Evolutionary conservation across 1,140 invertebrate genomes (phyloP).

Genomic region (Saccostrea glomerata): DNA sequence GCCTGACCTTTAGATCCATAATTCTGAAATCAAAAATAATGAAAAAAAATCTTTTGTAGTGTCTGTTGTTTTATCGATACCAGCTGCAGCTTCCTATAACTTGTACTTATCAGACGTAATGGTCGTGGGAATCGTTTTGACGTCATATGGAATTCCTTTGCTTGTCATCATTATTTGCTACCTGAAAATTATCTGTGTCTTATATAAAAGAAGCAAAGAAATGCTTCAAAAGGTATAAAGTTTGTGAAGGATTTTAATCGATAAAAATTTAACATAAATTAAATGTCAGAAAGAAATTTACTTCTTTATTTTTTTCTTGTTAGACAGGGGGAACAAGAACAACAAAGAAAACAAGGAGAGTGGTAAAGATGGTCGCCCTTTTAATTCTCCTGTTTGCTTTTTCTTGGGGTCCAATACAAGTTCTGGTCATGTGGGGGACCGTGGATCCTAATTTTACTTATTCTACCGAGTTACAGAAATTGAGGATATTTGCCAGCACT

Average conservation of each 20-base stretch:
- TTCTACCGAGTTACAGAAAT: slow-evolving; percentile 81
- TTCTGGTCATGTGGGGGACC: slow-evolving; percentile 75
- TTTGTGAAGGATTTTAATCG: no score
- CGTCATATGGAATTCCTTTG: not conserved
- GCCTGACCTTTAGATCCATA: no score
- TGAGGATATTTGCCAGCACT: slow-evolving; percentile 91
- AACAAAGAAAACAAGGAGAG: slow-evolving; percentile 82
- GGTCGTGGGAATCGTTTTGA: not conserved
- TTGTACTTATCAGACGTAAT: not conserved
- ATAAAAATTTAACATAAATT: no score
- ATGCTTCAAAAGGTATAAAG: not conserved
- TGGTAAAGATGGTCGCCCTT: slow-evolving; percentile 94
- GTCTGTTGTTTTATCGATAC: not conserved
- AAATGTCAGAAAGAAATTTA: no score
- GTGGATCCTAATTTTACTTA: slow-evolving; percentile 78
- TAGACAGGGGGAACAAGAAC: not conserved
- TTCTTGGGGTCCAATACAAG: slow-evolving; percentile 96
- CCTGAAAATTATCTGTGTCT: not conserved
- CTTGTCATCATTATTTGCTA: not conserved
- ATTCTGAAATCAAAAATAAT: no score
- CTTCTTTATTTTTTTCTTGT: no score
- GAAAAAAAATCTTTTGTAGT: not conserved
- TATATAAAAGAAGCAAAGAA: not conserved
- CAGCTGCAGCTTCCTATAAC: not conserved
- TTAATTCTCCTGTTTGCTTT: slow-evolving; percentile 96